Percentiles rank a stretch among this genome's conserved stretches.
These are phyloP conservation scores for Automeris io DNA, from an alignment of 2,888 invertebrate genomes.

Conservation along the genomic window DNA sequence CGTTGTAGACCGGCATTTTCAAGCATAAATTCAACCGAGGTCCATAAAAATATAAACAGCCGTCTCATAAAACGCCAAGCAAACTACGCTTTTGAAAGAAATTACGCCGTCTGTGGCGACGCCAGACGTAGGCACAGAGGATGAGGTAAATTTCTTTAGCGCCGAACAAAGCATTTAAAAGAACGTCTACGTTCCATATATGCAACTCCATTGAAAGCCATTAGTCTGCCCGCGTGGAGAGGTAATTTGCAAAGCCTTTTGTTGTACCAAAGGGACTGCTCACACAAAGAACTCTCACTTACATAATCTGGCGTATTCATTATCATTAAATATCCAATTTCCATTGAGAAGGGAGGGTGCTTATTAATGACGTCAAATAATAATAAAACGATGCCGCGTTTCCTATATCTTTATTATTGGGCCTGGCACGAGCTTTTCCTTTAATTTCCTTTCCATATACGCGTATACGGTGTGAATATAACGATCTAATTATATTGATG, in stretches of 20 bases:
- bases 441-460: constrained; percentile 18
- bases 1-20: constrained; percentile 15
- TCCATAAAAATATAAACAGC: constrained; percentile 29
- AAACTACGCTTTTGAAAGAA: constrained; percentile 50
- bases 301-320: constrained; percentile 52
- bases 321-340: constrained; percentile 56
- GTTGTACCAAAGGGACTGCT: constrained; percentile 49
- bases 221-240: constrained; percentile 54
- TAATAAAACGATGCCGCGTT: constrained; percentile 45
- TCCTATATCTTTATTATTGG: constrained; percentile 20
- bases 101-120: constrained; percentile 54
- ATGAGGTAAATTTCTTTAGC: constrained; percentile 60
- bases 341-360: constrained; percentile 31
- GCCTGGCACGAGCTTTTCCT: constrained; percentile 15
- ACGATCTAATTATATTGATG: neutral
- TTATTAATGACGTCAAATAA: constrained; percentile 47
- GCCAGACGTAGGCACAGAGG: constrained; percentile 52
- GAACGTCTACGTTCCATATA: constrained; percentile 56
- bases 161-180: constrained; percentile 65
- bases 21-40: constrained; percentile 29
- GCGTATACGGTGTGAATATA: constrained; percentile 9
- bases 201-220: constrained; percentile 70
- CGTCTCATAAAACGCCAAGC: constrained; percentile 27
- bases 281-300: constrained; percentile 47
- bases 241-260: constrained; percentile 68